Evolutionary conservation across 2,888 invertebrate species (phyloP), one percentile per base, ranked within the genome.

Genomic region (Brachyptera risi): DNA sequence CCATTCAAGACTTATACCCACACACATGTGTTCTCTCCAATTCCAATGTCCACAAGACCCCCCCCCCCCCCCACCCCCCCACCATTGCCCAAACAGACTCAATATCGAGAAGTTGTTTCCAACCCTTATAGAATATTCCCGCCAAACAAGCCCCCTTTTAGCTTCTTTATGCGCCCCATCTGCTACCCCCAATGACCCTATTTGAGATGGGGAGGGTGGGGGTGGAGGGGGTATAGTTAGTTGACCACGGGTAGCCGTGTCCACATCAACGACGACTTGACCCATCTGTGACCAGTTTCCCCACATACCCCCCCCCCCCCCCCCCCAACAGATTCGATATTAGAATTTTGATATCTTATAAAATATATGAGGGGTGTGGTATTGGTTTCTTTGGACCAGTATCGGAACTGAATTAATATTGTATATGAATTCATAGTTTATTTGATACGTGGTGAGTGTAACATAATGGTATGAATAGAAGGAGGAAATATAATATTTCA

Each of bases 321-420:
- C n/a, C n/a, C n/a, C n/a, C n/a, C n/a, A n/a, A n/a, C n/a, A n/a
- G n/a, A n/a, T 26, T 17, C 54, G 54, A 54, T 54, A 54, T 54
- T 54, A 54, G 54, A 54, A 54, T 54, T 54, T 54, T 54, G 35
- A 54, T 54, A 37, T 54, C 47, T 47, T 47, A 47, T 4, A 47
- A 21, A 21, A 47, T 21, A 21, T 47, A 23, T 21, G 24, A 24
- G 24, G 31, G 31, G 31, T n/a, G n/a, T n/a, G n/a, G n/a, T n/a
- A n/a, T n/a, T n/a, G n/a, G n/a, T n/a, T n/a, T n/a, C n/a, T n/a
- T n/a, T n/a, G n/a, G n/a, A n/a, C n/a, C n/a, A n/a, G n/a, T n/a
- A n/a, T n/a, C n/a, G n/a, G n/a, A n/a, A n/a, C n/a, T n/a, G n/a
- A n/a, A n/a, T n/a, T n/a, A n/a, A n/a, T n/a, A n/a, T n/a, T n/a